Evolutionary conservation across 2,888 invertebrate species (phyloP), one percentile per base, ranked within the genome.

Genomic region (Eumacrocentrus americanus): DNA sequence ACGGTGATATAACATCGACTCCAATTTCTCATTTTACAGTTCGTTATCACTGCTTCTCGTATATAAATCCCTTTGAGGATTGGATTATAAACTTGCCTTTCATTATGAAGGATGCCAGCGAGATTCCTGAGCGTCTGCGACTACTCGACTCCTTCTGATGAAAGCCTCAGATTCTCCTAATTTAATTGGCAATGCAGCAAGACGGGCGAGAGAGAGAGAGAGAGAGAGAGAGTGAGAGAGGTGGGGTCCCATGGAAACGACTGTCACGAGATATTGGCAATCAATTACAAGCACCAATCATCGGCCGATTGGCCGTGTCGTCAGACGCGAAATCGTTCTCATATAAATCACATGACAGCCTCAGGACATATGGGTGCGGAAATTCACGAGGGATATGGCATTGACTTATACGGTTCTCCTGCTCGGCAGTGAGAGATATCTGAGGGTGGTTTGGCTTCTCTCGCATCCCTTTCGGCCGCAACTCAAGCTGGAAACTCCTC

Each of bases 221-320:
- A 23, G 35, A 29, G 12, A n/a, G 37, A 14, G 37, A 1, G 12
- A 50, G 12, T n/a, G n/a, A 55, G 22, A 37, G 40, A 25, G 25
- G 12, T 35, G 14, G 25, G 22, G 34, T 52, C 6, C 42, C 9
- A 53, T 53, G 12, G 18, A 38, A 38, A 53, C 22, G 53, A 40
- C 14, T 23, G 22, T 37, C 40, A 50, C n/a, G 42, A 22, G 23
- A 55, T 47, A 72, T 72, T 66, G 70, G 70, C 69, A 73, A 77
- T 78, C 74, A 77, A 77, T 77, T 75, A 76, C 70, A 67, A 66
- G 65, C 70, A 68, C 68, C 72, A 74, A 77, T 78, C 72, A 72
- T 74, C 70, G 71, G 64, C 66, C 69, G 76, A 78, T 79, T 79
- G 74, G 72, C 70, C 65, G 70, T 62, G 62, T 71, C 65, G 63